Base-by-base conservation (phyloP, 2,113 vertebrate genomes). In the Pseudorhombus dupliciocellatus region DNA sequence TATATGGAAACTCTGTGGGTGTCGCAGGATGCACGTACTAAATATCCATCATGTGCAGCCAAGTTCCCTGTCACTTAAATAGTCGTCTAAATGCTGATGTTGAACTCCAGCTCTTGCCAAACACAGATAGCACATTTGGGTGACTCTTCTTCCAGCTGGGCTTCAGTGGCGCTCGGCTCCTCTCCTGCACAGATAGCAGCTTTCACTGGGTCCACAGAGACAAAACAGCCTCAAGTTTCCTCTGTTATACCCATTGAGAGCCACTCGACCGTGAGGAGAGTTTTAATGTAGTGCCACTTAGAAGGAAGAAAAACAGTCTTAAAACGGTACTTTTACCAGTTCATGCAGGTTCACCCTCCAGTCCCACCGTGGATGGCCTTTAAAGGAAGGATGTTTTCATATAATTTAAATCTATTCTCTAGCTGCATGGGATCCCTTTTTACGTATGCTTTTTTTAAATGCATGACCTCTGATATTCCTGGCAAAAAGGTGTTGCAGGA, bases 271-370 rank as follows among this genome's bases (percentile, higher is more conserved):
- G 86, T 87, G 90, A 87, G 84, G 74, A 81, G 80, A 81, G 84
- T 80, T 89, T 86, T 90, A 90, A 92, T 88, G 84, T 72, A 75
- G 81, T 75, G 85, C 84, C 85, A 90, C 89, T 91, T 90, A 81
- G 42, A 83, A 57, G 40, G 30, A 50, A 77, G 62, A 84, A 74
- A 82, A 87, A 84, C 78, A 80, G 70, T 73, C 69, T 80, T 75
- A 87, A 59, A 88, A 80, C 84, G 75, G 73, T 79, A 79, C 71
- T 77, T 80, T 78, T 60, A 37, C 76, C 55, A 22, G 44, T 77
- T 84, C 72, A 72, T 60, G 48, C 67, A 63, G 58, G 76, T 81
- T 89, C 57, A 70, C 66, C 67, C 20, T 70, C 42, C 21, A 59
- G 48, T 75, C 46, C 40, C 40, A 26, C 58, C 16, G 26, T 37